Evolutionary conservation across 1,140 invertebrate genomes (phyloP), one percentile per base, ranked within the genome.

Genomic region (Himalopsyche phryganea): DNA sequence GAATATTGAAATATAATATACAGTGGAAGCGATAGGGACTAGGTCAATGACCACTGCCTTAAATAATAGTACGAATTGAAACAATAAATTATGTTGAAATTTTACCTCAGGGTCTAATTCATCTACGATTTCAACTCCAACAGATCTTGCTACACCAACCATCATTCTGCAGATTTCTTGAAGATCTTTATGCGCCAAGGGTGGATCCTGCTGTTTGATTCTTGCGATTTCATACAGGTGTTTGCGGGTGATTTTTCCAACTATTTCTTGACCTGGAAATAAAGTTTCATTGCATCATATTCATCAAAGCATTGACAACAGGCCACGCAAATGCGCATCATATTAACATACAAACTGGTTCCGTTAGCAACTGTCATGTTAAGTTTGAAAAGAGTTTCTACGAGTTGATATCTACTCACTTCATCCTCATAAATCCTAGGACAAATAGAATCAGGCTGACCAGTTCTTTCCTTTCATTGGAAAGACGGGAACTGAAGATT

Each of bases 181-280:
- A 36, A 95, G 67, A 19, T 83, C 52, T 52, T 67, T 72, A 69
- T 72, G 73, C 50, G 77, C 68, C 14, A 76, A 57, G 9, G 84
- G 73, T 18, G 90, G 88, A 80, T 99, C 97, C 72, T 90, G 71
- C 11, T 83, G 79, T 78, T 99, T 99, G 2, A 99, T 91, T 75
- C 87, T 84, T 0, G 97, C 96, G 69, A 99, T 99, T 85, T 99
- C 97, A 78, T 98, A 99, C 23, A 99, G 74, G 78, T 99, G 97
- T 74, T 98, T 98, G 0, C 96, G 68, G 1, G 94, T 94, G 46
- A 99, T 83, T 80, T 89, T 96, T 0, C 97, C 97, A 67, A 85
- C 82, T 13, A 88, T 75, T 78, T 98, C 94, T 63, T 79, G 77
- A 10, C 79, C 89, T 90, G 80, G 79, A 59, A 50, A 20, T 46